A percentile compares a stretch with the other conserved stretches of the same genome.
Conservation (phyloP, 2,797 vertebrate genomes). For the Alca torda region DNA sequence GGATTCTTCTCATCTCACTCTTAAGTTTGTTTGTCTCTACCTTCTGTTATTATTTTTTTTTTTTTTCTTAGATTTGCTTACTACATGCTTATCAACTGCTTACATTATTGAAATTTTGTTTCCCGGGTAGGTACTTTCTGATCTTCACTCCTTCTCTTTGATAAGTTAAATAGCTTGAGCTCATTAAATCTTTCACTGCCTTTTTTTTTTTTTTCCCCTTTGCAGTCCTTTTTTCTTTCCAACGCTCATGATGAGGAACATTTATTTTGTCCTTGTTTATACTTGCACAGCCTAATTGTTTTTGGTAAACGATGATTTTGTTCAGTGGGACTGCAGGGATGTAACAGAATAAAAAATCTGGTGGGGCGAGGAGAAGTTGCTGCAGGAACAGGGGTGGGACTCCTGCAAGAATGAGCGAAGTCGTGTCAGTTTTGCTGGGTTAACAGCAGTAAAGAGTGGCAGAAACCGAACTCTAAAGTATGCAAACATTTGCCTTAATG, state of each 20-base stretch:
- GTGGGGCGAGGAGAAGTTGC: neutral
- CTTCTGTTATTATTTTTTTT: neutral
- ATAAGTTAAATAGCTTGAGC: conserved; percentile 60
- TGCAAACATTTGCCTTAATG: neutral
- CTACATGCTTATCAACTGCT: conserved; percentile 35
- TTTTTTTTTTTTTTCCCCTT: neutral
- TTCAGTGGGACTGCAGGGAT: neutral
- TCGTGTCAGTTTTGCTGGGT: neutral
- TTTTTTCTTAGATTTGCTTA: neutral
- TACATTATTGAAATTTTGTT: conserved; percentile 62
- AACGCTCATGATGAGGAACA: neutral
- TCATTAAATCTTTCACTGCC: conserved; percentile 48
- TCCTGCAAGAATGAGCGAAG: neutral
- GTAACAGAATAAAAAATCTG: neutral
- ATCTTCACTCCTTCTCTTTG: conserved; percentile 54
- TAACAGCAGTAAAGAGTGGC: neutral
- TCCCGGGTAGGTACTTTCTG: conserved; percentile 21
- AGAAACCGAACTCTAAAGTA: neutral
- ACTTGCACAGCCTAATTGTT: neutral
- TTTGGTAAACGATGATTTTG: neutral
- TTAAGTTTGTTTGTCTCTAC: neutral
- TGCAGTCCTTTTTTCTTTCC: conserved; percentile 23
- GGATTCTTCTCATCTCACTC: neutral
- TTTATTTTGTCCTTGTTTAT: conserved; percentile 33
- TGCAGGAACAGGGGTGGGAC: neutral